These are phyloP conservation scores for Paralichthys olivaceus DNA, from an alignment of 2,113 vertebrate genomes.

Conservation along the genomic window DNA sequence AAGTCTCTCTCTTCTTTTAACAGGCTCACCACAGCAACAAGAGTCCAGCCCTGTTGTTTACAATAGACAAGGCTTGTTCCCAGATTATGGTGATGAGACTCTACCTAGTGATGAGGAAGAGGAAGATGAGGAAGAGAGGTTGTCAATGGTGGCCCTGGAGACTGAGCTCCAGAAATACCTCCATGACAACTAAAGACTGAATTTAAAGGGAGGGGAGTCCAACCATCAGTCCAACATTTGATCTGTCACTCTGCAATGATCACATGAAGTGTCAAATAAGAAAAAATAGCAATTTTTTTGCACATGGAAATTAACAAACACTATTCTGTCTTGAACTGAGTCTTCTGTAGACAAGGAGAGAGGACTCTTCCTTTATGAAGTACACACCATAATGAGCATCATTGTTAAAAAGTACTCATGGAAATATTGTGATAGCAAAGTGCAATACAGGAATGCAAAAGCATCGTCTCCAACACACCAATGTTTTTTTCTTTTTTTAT, in stretches of 20 bases:
- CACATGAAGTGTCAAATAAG: neutral
- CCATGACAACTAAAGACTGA: slow-evolving; percentile 64
- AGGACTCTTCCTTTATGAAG: neutral
- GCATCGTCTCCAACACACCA: neutral
- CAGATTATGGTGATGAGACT: slow-evolving; percentile 57
- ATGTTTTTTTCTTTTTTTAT: neutral
- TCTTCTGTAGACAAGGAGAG: slow-evolving; percentile 1
- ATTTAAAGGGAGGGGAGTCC: neutral
- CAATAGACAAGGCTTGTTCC: slow-evolving; percentile 33
- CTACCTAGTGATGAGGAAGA: slow-evolving; percentile 72
- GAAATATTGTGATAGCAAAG: neutral
- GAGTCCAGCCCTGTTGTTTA: slow-evolving; percentile 25
- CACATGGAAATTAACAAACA: neutral
- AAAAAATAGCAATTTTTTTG: neutral
- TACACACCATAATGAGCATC: neutral
- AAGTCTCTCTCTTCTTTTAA: slow-evolving; percentile 1
- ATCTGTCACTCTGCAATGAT: slow-evolving; percentile 1
- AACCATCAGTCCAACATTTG: slow-evolving; percentile 8
- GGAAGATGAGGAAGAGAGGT: slow-evolving; percentile 79
- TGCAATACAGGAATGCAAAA: neutral
- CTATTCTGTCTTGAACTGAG: neutral
- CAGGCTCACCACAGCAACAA: slow-evolving; percentile 60
- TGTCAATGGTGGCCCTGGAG: slow-evolving; percentile 79
- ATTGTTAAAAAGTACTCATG: neutral
- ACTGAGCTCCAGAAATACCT: slow-evolving; percentile 83